Evolutionary conservation across 2,888 invertebrate genomes (phyloP), one percentile per base, ranked within the genome.

Genomic region (Harpalus rufipes): DNA sequence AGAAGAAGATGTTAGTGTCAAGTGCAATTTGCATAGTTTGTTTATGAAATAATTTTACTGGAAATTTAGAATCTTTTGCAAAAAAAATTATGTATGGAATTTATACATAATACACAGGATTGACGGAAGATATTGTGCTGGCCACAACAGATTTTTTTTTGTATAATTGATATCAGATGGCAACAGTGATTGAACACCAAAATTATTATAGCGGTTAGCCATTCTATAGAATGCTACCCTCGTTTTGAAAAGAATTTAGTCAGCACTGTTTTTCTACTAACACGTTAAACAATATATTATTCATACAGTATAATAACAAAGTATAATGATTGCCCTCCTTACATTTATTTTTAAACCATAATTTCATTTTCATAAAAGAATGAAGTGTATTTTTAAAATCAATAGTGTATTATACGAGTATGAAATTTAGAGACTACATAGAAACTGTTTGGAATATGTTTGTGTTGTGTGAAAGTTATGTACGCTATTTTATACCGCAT

Each of bases 341-440:
- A 51, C 44, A 51, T 1, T 51, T 51, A 51, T 51, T 51, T 51
- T 51, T 51, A 51, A 44, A 51, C 44, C 44, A 51, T 51, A 51
- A 51, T 51, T 44, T 44, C 44, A 44, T 44, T 51, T 51, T 51
- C 44, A 51, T 51, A 51, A 51, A 51, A 10, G 44, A 10, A 6
- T 68, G 25, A 39, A 68, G 32, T n/a, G 32, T 3, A 39, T 68
- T 68, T n/a, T 25, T 68, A 32, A 32, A 68, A 59, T 59, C 59
- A 59, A 59, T 16, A 59, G 16, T 12, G 44, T 51, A 51, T 51
- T 51, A 51, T 12, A 4, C 10, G 44, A 6, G 12, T 51, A 51
- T 8, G 44, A 51, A 51, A 51, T 51, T 51, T 12, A 12, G 44
- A 51, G 44, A 51, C 44, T 51, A 51, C 10, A 10, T 7, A 5